phyloP scores from a whole-genome alignment of 1,140 invertebrate species.

The Pristionchus pacificus region DNA sequence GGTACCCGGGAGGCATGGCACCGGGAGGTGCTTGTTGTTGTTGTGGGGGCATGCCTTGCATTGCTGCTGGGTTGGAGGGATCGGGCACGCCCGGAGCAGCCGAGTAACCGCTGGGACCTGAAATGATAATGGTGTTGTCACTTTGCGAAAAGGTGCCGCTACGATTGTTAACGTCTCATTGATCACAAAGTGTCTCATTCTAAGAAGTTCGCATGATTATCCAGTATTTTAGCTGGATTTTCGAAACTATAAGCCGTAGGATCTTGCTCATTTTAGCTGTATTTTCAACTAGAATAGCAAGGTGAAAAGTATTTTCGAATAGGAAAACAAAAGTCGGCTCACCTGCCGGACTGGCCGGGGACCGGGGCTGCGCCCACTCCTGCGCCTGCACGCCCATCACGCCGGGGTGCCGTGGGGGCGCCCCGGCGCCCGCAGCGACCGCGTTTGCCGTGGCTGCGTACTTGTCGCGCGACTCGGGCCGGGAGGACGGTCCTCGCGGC shows the following conservation, averaged over 20 bases:
- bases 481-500: background rate
- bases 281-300: too few relatives aligned
- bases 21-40: slow-evolving; percentile 10
- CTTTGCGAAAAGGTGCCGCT: too few relatives aligned
- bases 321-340: too few relatives aligned
- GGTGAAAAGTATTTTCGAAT: too few relatives aligned
- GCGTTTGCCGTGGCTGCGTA: slow-evolving; percentile 26
- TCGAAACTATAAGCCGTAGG: too few relatives aligned
- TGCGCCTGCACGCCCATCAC: slow-evolving; percentile 2
- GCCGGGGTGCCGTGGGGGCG: background rate
- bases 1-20: slow-evolving; percentile 9
- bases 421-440: slow-evolving; percentile 23
- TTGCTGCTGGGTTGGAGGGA: slow-evolving; percentile 18
- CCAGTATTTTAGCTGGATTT: too few relatives aligned
- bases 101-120: slow-evolving; percentile 14
- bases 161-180: too few relatives aligned
- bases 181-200: too few relatives aligned
- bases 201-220: too few relatives aligned
- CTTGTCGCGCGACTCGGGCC: slow-evolving; percentile 7
- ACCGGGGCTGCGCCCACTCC: slow-evolving; percentile 5
- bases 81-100: background rate
- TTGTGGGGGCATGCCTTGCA: slow-evolving; percentile 4
- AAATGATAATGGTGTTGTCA: too few relatives aligned
- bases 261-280: too few relatives aligned
- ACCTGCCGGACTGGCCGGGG: slow-evolving; percentile 12